phyloP scores from a whole-genome alignment of 1,140 invertebrate species.

The Apocrypta bakeri region DNA sequence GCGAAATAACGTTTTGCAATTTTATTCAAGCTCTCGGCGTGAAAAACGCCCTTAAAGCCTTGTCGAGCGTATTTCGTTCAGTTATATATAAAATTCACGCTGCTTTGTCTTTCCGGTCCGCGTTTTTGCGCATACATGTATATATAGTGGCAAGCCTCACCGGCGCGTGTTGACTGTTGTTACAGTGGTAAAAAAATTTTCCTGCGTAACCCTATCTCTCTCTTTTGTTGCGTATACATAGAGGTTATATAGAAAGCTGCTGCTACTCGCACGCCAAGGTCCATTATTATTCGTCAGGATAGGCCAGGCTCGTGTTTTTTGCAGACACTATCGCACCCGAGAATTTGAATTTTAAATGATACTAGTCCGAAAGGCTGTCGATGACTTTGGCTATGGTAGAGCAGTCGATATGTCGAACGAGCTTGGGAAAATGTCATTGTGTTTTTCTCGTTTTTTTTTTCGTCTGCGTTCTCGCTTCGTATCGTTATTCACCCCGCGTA shows the following conservation, averaged over 20 bases:
- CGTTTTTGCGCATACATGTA: not conserved
- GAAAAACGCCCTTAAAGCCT: slow-evolving; percentile 48
- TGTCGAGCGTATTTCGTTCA: slow-evolving; percentile 48
- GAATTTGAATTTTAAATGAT: slow-evolving; percentile 49
- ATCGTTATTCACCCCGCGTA: too few relatives aligned
- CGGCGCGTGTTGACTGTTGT: slow-evolving; percentile 36
- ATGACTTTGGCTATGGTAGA: slow-evolving; percentile 15
- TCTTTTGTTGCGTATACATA: not conserved
- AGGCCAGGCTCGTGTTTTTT: slow-evolving; percentile 16
- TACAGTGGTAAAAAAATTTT: slow-evolving; percentile 35
- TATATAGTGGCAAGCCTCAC: not conserved
- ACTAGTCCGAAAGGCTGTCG: not conserved
- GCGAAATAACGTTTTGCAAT: slow-evolving; percentile 31
- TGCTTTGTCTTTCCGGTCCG: slow-evolving; percentile 34
- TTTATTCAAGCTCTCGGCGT: slow-evolving; percentile 51
- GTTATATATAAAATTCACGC: slow-evolving; percentile 49
- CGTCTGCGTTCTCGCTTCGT: not conserved
- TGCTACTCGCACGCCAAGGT: not conserved
- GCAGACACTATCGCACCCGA: not conserved
- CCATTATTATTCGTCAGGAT: slow-evolving; percentile 37
- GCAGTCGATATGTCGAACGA: not conserved
- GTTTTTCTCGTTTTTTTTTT: not conserved
- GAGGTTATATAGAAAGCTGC: too few relatives aligned
- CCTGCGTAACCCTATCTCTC: not conserved
- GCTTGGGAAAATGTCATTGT: slow-evolving; percentile 18